Base-by-base conservation (phyloP, 2,113 vertebrate species). In the Gobius niger region DNA sequence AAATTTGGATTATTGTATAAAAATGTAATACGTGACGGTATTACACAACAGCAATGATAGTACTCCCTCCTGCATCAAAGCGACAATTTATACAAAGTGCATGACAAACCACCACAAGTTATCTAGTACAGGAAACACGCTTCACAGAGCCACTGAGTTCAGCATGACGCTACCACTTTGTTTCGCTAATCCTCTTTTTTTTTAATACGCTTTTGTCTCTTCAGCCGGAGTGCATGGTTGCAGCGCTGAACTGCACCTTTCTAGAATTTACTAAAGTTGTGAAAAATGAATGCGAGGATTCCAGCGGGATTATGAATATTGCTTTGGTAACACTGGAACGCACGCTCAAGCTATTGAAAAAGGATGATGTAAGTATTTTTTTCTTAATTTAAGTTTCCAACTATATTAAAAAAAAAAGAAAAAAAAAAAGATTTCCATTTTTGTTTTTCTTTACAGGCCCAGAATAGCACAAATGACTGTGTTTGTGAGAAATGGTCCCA, bases 41-140 rank as follows among this genome's bases (percentile, higher is more conserved):
- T 13, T 14, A 14, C 51, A 49, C 52, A 50, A 61, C 15, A 65
- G 49, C 47, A 41, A 9, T 47, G 34, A 62, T 46, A 80, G 72
- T 75, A 18, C 64, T 68, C 64, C 72, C 57, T 24, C 54, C 78
- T 56, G 15, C 42, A 68, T 79, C 63, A 78, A 67, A 80, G 71
- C 67, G 7, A 44, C 47, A 46, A 2, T 63, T 65, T 80, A 78
- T 40, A 44, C 61, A 16, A 81, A 63, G 60, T 77, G 72, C 52
- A 67, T 53, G 81, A 88, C 88, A 87, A 87, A 83, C 89, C 87
- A 78, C 68, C 70, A 57, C 77, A 82, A 74, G 68, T 77, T 66
- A 69, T 89, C 85, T 69, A 88, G 77, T 85, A 87, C 82, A 89
- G 89, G 89, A 89, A 90, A 69, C 82, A 83, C 47, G 49, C 65